Conservation (phyloP, 2,113 vertebrate species). For the Notothenia rossii region DNA sequence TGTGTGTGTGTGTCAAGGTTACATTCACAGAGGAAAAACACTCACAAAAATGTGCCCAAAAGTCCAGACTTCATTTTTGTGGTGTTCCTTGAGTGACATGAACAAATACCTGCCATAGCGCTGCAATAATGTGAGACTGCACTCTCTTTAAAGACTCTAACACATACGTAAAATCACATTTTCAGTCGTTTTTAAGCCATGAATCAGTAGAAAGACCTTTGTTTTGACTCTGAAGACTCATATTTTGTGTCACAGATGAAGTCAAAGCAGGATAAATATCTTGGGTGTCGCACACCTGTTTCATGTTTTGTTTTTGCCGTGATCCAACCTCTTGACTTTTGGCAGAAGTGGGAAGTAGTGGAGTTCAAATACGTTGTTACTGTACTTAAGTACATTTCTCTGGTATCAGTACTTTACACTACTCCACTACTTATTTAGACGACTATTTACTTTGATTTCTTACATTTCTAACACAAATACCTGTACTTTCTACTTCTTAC, state of each 20-base stretch:
- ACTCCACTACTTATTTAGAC: too few relatives aligned
- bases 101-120: constrained; percentile 33
- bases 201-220: constrained; percentile 12
- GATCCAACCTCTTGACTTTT: too few relatives aligned
- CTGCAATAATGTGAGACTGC: constrained; percentile 1
- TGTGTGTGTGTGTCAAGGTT: neutral
- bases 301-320: constrained; percentile 10
- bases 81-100: constrained; percentile 47
- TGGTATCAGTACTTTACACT: too few relatives aligned
- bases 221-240: neutral
- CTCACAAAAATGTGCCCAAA: constrained; percentile 4
- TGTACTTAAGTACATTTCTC: too few relatives aligned
- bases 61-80: constrained; percentile 44
- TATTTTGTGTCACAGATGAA: constrained; percentile 6
- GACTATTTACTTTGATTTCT: too few relatives aligned
- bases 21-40: constrained; percentile 13
- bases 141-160: neutral
- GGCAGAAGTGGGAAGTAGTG: too few relatives aligned
- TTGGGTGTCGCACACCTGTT: neutral
- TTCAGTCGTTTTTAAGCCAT: neutral
- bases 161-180: constrained; percentile 3
- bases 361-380: too few relatives aligned
- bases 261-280: neutral
- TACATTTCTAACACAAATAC: too few relatives aligned
- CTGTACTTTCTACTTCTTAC: too few relatives aligned